Conservation (phyloP, 53 echinoderm and acorn worm species). For the Holothuria scabra region DNA sequence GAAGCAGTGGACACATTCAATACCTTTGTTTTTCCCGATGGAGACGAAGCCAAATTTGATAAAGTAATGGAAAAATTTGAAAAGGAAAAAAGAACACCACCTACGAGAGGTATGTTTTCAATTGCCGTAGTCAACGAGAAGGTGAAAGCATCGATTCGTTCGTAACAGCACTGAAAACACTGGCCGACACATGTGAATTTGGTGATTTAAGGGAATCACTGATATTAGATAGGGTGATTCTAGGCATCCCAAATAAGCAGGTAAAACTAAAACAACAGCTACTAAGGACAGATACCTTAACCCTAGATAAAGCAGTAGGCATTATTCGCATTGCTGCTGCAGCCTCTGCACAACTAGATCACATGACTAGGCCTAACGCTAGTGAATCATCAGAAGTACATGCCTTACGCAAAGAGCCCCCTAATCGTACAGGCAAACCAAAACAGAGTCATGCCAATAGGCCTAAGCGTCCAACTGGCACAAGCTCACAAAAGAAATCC, state of each 20-base stretch:
- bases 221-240: too few relatives aligned
- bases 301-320: conserved; percentile 48
- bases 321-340: background rate
- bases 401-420: background rate
- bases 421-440: background rate
- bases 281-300: conserved; percentile 42
- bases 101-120: too few relatives aligned
- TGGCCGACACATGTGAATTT: too few relatives aligned
- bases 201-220: too few relatives aligned
- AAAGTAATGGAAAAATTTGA: conserved; percentile 59
- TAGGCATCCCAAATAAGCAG: too few relatives aligned
- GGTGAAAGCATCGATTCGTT: too few relatives aligned
- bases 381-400: background rate
- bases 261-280: too few relatives aligned
- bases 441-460: too few relatives aligned
- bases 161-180: too few relatives aligned
- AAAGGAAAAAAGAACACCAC: conserved; percentile 59
- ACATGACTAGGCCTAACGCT: background rate
- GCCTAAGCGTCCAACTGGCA: background rate
- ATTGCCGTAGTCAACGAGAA: too few relatives aligned
- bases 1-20: conserved; percentile 64
- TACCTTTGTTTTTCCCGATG: conserved; percentile 55
- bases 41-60: conserved; percentile 47
- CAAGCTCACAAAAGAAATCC: background rate
- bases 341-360: conserved; percentile 9